phyloP scores from a whole-genome alignment of 2,113 vertebrate genomes.

The Dasypus novemcinctus region DNA sequence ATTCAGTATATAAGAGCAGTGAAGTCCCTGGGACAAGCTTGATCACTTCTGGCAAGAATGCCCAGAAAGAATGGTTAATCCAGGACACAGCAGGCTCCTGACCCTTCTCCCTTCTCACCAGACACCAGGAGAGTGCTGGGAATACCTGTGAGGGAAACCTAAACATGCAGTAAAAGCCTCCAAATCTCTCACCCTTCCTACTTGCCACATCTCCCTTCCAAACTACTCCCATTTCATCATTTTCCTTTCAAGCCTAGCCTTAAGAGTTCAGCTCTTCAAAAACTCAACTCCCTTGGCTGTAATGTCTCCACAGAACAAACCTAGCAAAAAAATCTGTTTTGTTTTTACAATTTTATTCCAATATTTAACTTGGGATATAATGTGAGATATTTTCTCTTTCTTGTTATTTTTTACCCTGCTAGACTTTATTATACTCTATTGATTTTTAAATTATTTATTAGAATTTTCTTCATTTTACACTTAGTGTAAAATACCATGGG shows the following conservation, averaged over 20 bases:
- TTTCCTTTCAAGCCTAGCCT: not conserved
- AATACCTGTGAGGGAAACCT: not conserved
- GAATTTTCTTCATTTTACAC: not conserved
- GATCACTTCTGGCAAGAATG: not conserved
- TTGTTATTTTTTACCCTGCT: not conserved
- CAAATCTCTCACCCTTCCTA: not conserved
- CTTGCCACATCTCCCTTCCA: not conserved
- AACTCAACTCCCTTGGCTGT: not conserved
- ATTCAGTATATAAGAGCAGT: not conserved
- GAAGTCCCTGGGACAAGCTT: not conserved
- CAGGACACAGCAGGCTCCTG: not conserved
- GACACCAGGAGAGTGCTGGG: not conserved
- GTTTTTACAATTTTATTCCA: not conserved
- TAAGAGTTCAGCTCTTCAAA: not conserved
- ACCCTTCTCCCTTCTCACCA: not conserved
- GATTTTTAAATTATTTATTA: not conserved
- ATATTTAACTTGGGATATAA: constrained; percentile 3
- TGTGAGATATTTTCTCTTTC: not conserved
- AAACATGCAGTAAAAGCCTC: not conserved
- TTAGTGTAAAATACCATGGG: not conserved
- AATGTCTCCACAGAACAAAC: not conserved
- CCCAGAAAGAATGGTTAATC: not conserved
- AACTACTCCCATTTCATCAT: not conserved
- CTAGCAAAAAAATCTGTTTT: not conserved
- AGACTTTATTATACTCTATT: not conserved